Conservation (phyloP, 2,113 vertebrate genomes). For the Nycticebus coucang region DNA sequence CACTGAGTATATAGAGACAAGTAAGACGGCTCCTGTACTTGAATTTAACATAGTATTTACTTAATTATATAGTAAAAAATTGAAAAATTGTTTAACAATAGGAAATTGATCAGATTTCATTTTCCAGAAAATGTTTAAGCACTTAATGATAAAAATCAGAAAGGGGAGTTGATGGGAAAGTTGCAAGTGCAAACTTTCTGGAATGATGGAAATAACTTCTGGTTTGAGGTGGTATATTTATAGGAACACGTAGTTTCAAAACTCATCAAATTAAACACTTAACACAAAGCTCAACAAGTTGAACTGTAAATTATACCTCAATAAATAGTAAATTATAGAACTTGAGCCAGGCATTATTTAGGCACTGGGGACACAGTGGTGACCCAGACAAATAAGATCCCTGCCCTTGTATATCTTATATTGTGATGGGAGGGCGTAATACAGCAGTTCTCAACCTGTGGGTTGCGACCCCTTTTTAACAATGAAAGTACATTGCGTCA, state of each 20-base stretch:
- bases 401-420: not conserved
- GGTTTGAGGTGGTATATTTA: not conserved
- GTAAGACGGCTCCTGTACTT: not conserved
- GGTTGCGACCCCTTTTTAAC: too few species aligned
- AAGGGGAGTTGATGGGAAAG: not conserved
- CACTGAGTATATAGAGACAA: not conserved
- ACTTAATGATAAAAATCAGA: not conserved
- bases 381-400: not conserved
- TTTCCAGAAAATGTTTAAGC: not conserved
- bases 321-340: not conserved
- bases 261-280: constrained; percentile 12
- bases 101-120: not conserved
- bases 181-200: not conserved
- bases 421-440: not conserved
- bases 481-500: too few species aligned
- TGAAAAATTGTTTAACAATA: not conserved
- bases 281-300: not conserved
- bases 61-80: not conserved
- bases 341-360: not conserved
- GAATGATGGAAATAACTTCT: not conserved
- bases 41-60: not conserved
- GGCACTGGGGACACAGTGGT: not conserved
- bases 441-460: too few species aligned
- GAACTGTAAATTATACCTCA: not conserved
- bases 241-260: not conserved